phyloP scores from a whole-genome alignment of 1,140 invertebrate genomes.

The Pomacea maculata region DNA sequence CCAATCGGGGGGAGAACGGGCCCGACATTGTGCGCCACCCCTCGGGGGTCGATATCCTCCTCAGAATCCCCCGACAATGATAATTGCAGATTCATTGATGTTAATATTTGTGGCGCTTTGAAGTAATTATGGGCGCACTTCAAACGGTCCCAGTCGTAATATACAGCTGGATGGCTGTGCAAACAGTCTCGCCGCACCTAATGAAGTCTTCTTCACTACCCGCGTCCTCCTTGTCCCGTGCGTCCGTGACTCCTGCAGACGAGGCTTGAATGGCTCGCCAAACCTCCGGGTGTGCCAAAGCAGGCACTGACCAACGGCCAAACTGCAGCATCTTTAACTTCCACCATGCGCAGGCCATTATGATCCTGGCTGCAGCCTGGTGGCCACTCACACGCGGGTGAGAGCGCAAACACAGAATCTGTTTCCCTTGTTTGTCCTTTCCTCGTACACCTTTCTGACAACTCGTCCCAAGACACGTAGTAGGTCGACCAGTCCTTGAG shows the following conservation, averaged over 20 bases:
- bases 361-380: not conserved
- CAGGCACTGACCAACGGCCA: conserved; percentile 2
- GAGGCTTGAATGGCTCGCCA: not conserved
- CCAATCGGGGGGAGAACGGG: too few species aligned
- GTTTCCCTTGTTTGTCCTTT: conserved; percentile 11
- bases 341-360: not conserved
- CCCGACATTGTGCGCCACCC: too few species aligned
- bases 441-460: conserved; percentile 1
- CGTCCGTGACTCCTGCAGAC: conserved; percentile 5
- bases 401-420: conserved; percentile 7
- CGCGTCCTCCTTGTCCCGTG: not conserved
- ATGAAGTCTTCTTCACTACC: not conserved
- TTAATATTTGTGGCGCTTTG: conserved; percentile 24
- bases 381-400: not conserved
- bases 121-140: conserved; percentile 19
- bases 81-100: conserved; percentile 23
- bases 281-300: not conserved
- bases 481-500: not conserved
- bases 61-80: conserved; percentile 8
- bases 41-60: too few species aligned
- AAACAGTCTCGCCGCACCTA: conserved; percentile 10
- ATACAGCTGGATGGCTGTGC: not conserved
- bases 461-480: conserved; percentile 6
- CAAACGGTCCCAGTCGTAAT: conserved; percentile 5
- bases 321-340: not conserved